Evolutionary conservation across 2,797 vertebrate species (phyloP).

Genomic region (Varecia variegata): DNA sequence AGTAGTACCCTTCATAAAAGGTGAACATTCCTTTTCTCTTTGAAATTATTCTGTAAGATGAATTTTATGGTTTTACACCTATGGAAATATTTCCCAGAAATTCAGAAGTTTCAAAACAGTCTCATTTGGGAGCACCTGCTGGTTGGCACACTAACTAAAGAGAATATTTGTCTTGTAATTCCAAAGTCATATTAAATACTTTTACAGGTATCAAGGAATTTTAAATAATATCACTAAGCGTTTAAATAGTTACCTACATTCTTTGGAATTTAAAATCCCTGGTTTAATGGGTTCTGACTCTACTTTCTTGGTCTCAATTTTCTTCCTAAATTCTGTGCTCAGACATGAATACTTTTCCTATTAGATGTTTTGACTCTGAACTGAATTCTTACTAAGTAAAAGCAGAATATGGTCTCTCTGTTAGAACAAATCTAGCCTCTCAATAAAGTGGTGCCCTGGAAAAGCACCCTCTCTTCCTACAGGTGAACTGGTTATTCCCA

Average conservation of each 20-base stretch:
- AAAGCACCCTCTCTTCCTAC: not conserved
- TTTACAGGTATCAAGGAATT: not conserved
- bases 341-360: not conserved
- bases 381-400: constrained; percentile 28
- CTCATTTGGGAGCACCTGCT: not conserved
- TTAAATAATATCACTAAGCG: not conserved
- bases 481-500: not conserved
- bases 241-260: not conserved
- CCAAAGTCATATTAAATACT: not conserved
- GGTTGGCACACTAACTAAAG: not conserved
- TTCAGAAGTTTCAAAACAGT: not conserved
- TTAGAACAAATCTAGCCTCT: not conserved
- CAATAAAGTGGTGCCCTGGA: not conserved
- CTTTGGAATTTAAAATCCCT: not conserved
- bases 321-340: constrained; percentile 18
- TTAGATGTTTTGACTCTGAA: constrained; percentile 35
- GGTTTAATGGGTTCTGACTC: not conserved
- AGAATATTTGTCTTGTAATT: not conserved
- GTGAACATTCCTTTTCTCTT: not conserved
- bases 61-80: not conserved
- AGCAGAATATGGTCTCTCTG: not conserved
- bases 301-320: constrained; percentile 21
- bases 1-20: not conserved
- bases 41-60: not conserved
- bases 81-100: not conserved